These are phyloP conservation scores for Syrphus vitripennis DNA, from an alignment of 2,888 invertebrate genomes.

Conservation along the genomic window DNA sequence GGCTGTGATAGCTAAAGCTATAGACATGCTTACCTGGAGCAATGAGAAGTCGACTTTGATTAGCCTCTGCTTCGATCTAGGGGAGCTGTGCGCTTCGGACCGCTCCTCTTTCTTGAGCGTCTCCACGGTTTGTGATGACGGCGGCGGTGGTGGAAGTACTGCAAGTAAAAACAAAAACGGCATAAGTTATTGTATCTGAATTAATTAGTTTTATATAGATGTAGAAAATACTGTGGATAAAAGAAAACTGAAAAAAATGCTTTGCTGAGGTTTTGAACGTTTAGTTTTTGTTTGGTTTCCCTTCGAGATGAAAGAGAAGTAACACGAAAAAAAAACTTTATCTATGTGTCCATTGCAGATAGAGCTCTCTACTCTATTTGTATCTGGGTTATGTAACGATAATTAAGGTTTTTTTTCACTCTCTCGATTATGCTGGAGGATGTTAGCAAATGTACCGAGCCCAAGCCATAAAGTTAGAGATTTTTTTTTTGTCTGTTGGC, in stretches of 20 bases:
- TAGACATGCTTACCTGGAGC: constrained; percentile 84
- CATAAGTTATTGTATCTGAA: constrained; percentile 57
- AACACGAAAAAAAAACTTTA: background rate
- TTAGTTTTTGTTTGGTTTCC: constrained; percentile 24
- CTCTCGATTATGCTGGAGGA: constrained; percentile 26
- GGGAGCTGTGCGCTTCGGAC: constrained; percentile 81
- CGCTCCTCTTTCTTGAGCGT: constrained; percentile 75
- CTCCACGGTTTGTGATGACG: constrained; percentile 73
- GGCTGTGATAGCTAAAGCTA: background rate
- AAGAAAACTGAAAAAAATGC: background rate
- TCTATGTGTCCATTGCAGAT: constrained; percentile 23
- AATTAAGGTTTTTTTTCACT: constrained; percentile 49
- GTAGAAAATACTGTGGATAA: background rate
- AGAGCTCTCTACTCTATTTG: constrained; percentile 31
- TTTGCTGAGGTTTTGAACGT: constrained; percentile 31
- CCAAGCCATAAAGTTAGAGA: constrained; percentile 8
- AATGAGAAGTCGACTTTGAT: constrained; percentile 93
- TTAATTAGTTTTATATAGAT: constrained; percentile 43
- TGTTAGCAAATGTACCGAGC: constrained; percentile 15
- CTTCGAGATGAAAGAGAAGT: background rate
- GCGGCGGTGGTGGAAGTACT: constrained; percentile 80
- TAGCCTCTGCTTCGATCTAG: constrained; percentile 83
- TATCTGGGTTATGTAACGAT: constrained; percentile 64
- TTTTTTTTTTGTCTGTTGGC: constrained; percentile 21
- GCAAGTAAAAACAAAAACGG: constrained; percentile 73